Evolutionary conservation across 2,797 vertebrate species (phyloP).

Genomic region (Geotrypetes seraphini): DNA sequence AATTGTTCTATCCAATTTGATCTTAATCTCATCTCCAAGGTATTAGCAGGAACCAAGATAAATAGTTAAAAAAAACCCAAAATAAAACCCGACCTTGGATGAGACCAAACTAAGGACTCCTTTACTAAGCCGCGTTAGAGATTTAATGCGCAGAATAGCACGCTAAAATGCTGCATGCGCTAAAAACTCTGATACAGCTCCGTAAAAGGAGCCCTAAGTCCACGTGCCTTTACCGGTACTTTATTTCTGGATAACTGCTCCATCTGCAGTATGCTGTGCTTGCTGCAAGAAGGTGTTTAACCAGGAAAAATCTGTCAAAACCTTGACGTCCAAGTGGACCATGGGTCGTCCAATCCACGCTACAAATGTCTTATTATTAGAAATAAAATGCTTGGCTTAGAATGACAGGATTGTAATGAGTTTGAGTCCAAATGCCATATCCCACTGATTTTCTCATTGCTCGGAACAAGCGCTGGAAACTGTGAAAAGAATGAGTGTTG

Average conservation of each 20-base stretch:
- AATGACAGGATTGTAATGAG: neutral
- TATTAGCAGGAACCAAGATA: no score
- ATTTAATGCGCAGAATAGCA: no score
- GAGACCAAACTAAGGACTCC: no score
- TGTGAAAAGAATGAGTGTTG: neutral
- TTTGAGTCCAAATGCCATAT: neutral
- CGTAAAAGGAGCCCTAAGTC: no score
- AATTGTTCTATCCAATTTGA: no score
- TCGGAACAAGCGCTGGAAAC: neutral
- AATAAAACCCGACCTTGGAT: no score
- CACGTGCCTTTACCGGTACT: no score
- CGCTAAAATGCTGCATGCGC: no score
- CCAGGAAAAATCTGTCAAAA: accelerated
- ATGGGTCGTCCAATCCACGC: neutral
- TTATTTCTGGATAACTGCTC: neutral
- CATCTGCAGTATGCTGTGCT: accelerated
- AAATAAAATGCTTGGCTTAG: neutral
- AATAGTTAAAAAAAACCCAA: no score
- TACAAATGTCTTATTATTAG: neutral
- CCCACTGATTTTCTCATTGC: constrained; percentile 6
- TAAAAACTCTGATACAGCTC: no score
- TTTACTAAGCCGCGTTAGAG: no score
- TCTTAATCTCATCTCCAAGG: no score
- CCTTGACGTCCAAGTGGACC: accelerated
- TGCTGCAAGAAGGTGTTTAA: accelerated